A percentile compares a stretch with the other conserved stretches of the same genome.
Conservation (phyloP, 2,797 vertebrate species). For the Anisognathus igniventris region DNA sequence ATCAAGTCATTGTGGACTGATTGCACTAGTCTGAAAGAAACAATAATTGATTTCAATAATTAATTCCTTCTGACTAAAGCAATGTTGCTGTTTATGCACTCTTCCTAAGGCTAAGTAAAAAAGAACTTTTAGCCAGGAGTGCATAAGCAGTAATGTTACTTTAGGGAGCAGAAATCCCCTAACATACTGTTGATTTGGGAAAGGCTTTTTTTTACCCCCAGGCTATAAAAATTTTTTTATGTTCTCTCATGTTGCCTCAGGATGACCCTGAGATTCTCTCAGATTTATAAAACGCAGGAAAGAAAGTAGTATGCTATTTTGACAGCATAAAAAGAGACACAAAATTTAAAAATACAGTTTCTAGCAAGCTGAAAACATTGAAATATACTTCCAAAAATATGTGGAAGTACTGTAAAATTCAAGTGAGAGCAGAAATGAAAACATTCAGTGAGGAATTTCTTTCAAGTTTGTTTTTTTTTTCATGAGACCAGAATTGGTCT, state of each 20-base stretch:
- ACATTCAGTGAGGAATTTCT: background rate
- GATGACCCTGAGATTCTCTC: slow-evolving; percentile 52
- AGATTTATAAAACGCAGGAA: slow-evolving; percentile 38
- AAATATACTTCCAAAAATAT: background rate
- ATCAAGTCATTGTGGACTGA: slow-evolving; percentile 48
- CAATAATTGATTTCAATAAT: slow-evolving; percentile 78
- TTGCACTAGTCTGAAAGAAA: slow-evolving; percentile 58
- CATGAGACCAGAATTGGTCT: background rate
- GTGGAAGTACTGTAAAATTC: background rate
- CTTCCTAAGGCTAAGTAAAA: slow-evolving; percentile 59
- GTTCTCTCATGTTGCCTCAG: slow-evolving; percentile 49
- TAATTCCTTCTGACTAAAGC: slow-evolving; percentile 73
- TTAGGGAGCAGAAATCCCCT: slow-evolving; percentile 73
- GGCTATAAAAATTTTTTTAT: slow-evolving; percentile 68
- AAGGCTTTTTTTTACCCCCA: slow-evolving; percentile 63
- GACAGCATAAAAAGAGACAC: slow-evolving; percentile 5
- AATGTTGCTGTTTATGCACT: slow-evolving; percentile 48
- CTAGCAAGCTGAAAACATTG: background rate
- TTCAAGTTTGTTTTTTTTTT: background rate
- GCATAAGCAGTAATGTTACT: slow-evolving; percentile 71
- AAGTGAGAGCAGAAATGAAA: background rate
- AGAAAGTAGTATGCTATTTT: background rate
- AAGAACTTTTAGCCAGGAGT: slow-evolving; percentile 66
- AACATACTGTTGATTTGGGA: slow-evolving; percentile 76
- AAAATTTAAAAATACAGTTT: background rate